Conservation (phyloP, 2,888 invertebrate species). For the Diploptera punctata region DNA sequence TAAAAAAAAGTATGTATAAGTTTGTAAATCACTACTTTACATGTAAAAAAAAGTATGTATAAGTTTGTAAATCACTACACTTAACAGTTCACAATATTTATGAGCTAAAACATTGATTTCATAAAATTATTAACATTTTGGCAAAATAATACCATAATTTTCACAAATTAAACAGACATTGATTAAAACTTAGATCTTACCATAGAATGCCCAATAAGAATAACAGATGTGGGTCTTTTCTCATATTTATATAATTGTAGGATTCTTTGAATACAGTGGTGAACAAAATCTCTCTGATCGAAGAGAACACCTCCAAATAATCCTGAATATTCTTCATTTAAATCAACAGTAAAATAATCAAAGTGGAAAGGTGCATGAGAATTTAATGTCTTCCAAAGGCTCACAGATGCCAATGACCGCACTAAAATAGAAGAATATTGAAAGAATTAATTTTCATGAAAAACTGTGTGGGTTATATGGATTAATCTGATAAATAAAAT, state of each 20-base stretch:
- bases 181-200: conserved; percentile 55
- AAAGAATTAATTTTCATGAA: no score
- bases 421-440: conserved; percentile 61
- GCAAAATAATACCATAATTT: no score
- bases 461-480: no score
- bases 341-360: conserved; percentile 91
- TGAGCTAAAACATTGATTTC: no score
- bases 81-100: no score
- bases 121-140: no score
- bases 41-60: no score
- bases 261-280: conserved; percentile 73
- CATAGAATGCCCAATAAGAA: conserved; percentile 96
- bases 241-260: conserved; percentile 72
- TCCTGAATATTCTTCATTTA: conserved; percentile 89
- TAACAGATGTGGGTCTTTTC: conserved; percentile 64
- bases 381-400: conserved; percentile 81
- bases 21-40: no score
- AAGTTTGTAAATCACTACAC: no score
- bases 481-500: no score
- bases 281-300: conserved; percentile 77
- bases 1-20: no score
- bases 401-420: conserved; percentile 91
- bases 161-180: no score
- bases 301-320: conserved; percentile 83
- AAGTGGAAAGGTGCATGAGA: conserved; percentile 76